Base-by-base conservation (phyloP, 2,797 vertebrate species). In the Artibeus jamaicensis region DNA sequence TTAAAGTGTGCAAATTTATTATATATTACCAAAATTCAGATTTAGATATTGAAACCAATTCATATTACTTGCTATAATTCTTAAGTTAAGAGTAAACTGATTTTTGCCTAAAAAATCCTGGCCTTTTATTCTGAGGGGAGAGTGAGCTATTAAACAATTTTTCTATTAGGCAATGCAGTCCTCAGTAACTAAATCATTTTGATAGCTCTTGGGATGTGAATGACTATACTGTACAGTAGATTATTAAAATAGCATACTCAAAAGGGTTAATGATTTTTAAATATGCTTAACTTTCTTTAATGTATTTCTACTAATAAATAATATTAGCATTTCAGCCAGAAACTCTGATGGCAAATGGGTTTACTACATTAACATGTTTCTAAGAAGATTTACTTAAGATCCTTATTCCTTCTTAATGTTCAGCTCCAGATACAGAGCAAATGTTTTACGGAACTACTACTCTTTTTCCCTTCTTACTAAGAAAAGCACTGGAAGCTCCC, bases 191-290 rank as follows among this genome's bases (percentile, higher is more conserved):
- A 71, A 83, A 86, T 50, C 4, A 86, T 86, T 89, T 83, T 55
- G 3, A 48, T 91, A 84, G 34, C 26, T 76, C 19, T 12, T 46
- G 15, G n/a, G 14, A 15, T 81, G 3, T 39, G 1, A 34, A 29
- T 59, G 6, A 46, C 2, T 46, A 16, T 3, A n/a, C 16, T 59
- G 37, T 84, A 59, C 2, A 32, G n/a, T 55, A 67, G 3, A 29
- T 55, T 85, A 84, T 39, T 91, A 68, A 86, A 93, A 78, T 26
- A 53, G 0, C 18, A 44, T 46, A 55, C 4, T 46, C 24, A 26
- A 68, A 85, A 86, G 37, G 24, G 68, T 83, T 87, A 89, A 90
- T 71, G 22, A 67, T 71, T 95, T 93, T 65, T 53, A 90, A 88
- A 46, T 91, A 48, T 76, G 24, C 55, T 81, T 89, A 44, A 34